Percentiles rank a stretch among this genome's conserved stretches.
phyloP scores from a whole-genome alignment of 1,140 invertebrate species.

The Procambarus clarkii region DNA sequence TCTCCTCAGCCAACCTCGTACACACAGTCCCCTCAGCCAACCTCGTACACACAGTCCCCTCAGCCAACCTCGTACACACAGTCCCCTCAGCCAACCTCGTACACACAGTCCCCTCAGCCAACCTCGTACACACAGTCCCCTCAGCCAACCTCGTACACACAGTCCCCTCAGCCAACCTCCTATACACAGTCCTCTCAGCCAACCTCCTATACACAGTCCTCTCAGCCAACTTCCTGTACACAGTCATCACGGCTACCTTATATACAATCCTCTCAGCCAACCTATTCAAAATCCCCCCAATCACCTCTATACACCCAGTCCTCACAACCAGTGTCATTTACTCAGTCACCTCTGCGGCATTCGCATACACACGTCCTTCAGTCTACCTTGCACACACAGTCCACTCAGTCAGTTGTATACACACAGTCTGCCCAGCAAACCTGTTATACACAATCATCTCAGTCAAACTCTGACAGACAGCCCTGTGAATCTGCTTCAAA shows the following conservation, averaged over 20 bases:
- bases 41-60: background rate
- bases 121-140: background rate
- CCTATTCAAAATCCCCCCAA: background rate
- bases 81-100: background rate
- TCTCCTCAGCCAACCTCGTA: conserved; percentile 7
- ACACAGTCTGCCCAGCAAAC: conserved; percentile 19
- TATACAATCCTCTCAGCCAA: conserved; percentile 1
- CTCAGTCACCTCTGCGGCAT: conserved; percentile 17
- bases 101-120: background rate
- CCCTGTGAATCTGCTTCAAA: background rate
- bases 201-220: conserved; percentile 19
- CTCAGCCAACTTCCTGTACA: background rate
- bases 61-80: conserved; percentile 13
- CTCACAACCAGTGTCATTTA: background rate
- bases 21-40: background rate
- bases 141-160: background rate
- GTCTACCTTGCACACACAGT: background rate
- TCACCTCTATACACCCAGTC: background rate
- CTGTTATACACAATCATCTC: conserved; percentile 23
- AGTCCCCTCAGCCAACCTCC: background rate
- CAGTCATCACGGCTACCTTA: conserved; percentile 24
- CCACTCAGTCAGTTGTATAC: background rate
- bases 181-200: background rate
- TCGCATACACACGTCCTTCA: background rate
- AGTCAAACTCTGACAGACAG: background rate